These are phyloP conservation scores for Myotis findleyi DNA, from an alignment of 2,797 vertebrate genomes.

Conservation along the genomic window DNA sequence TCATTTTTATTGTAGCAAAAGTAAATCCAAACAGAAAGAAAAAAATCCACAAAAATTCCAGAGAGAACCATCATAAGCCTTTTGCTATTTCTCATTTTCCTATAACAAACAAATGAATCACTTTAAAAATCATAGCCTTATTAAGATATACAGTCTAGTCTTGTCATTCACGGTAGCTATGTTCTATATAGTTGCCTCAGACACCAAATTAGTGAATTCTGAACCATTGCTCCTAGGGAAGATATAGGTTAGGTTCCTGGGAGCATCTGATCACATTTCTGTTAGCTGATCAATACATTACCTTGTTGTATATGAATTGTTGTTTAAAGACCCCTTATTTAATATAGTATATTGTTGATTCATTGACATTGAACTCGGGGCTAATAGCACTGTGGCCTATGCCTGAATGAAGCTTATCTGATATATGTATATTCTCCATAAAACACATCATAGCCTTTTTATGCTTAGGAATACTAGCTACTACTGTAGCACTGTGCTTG, in stretches of 20 bases:
- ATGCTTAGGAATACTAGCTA: background rate
- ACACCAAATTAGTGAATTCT: background rate
- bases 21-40: background rate
- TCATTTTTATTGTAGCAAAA: slow-evolving; percentile 36
- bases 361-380: background rate
- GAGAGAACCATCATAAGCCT: background rate
- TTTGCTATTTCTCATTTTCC: background rate
- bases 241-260: background rate
- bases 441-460: background rate
- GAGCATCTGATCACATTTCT: background rate
- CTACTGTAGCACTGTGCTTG: background rate
- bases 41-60: background rate
- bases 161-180: background rate
- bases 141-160: background rate
- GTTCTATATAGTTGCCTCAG: background rate
- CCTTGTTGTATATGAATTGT: slow-evolving; percentile 32
- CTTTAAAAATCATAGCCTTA: background rate
- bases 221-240: background rate
- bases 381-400: background rate
- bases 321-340: background rate
- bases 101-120: background rate
- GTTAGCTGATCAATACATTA: background rate
- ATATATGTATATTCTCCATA: background rate
- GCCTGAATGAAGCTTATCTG: background rate
- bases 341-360: background rate